Evolutionary conservation across 30 jellyfish, hydroid and myxozoan species (phyloP), one percentile per base, ranked within the genome.

Genomic region (Turritopsis dohrnii): DNA sequence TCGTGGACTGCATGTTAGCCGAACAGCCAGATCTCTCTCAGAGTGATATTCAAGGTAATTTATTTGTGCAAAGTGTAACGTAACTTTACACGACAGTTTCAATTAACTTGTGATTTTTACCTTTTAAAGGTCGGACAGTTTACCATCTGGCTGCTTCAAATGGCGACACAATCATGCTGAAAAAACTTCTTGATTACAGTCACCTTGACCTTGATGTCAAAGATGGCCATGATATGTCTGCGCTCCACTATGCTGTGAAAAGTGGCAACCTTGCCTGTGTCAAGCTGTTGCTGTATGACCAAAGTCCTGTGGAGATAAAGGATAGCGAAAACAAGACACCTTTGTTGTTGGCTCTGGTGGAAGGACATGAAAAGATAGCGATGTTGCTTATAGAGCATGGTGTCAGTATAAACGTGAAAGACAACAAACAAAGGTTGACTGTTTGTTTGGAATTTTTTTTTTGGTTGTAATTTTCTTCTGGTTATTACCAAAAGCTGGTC

Each of bases 231-330:
- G 74, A 81, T 16, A 54, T 81, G 88, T 21, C 88, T 13, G 88
- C 84, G 19, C 54, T 81, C 9, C 88, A 81, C 52, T 81, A 66
- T 53, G 88, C 88, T 8, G 88, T 81, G 84, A 23, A n/a, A 24
- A 81, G 88, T 66, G 88, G 88, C 74, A 85, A 81, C 18, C 28
- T 24, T 28, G 88, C 85, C 1, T 81, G 88, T 26, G 84, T 81
- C 21, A 81, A 81, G 54, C 88, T 81, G 29, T 52, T 81, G 0
- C 27, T 81, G 21, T 31, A 81, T 53, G 66, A 81, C 69, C 54
- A 81, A 17, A n/a, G 84, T 30, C 88, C 88, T n/a, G 66, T 66
- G 54, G 85, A 81, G 65, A n/a, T 66, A 21, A 60, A 26, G 69
- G 88, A 81, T 26, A 85, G 74, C 28, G 74, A 81, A 28, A 31